Base-by-base conservation (phyloP, 2,888 invertebrate species). In the Pristionchus entomophagus region DNA sequence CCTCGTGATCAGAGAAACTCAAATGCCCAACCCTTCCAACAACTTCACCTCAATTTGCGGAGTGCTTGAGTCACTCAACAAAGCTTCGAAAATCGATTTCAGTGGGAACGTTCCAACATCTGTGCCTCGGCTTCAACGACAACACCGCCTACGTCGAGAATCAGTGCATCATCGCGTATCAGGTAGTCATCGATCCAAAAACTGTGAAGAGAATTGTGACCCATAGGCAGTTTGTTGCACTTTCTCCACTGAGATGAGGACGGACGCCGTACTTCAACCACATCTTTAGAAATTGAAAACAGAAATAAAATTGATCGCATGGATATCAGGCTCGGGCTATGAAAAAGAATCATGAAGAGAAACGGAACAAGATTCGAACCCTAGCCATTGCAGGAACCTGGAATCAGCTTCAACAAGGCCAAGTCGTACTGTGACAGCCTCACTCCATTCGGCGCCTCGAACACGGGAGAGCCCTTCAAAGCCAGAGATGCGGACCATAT, bases 41-140 rank as follows among this genome's bases (percentile, higher is more conserved):
- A n/a, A 10, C 14, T 45, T 45, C 14, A 45, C 45, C 45, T 45
- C 45, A 45, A 14, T 45, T 45, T 14, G 14, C 45, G 45, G 6
- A n/a, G n/a, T 45, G 45, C 6, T 45, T 6, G 45, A 14, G 6
- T 45, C 45, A 45, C 14, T 56, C 56, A 22, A 56, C 8, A 56
- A 56, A 22, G 22, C 19, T 56, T 5, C n/a, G 56, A 56, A 14
- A 56, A 56, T 56, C 19, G 5, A 12, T 12, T 77, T 35, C 29
- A 80, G 80, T 53, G 29, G 80, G 80, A 8, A 80, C 51, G 4
- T 80, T 80, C 53, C 29, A 80, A 51, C 80, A 80, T 51, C 80
- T 19, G 8, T 80, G 80, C 22, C 80, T 80, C 32, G 49, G 29
- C 8, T 22, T 14, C 32, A n/a, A 49, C 35, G 53, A 80, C 17